phyloP scores from a whole-genome alignment of 2,113 vertebrate genomes.

The Bombycilla garrulus region DNA sequence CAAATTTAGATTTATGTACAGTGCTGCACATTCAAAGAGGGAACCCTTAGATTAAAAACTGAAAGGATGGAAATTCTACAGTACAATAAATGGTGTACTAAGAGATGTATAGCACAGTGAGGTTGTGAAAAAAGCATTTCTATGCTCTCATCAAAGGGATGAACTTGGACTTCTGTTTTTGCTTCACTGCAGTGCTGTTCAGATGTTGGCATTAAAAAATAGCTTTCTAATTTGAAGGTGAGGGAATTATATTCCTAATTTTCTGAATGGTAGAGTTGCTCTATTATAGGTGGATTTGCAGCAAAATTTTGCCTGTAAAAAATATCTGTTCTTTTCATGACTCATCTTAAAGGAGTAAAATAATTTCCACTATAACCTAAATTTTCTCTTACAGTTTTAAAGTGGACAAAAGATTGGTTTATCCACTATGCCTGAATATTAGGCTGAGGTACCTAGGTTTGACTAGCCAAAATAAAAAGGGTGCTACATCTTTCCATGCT shows the following conservation, averaged over 20 bases:
- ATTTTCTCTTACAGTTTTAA: background rate
- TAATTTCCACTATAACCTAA: background rate
- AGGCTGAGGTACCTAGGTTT: background rate
- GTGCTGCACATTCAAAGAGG: background rate
- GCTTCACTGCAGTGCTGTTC: background rate
- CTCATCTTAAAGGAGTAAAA: background rate
- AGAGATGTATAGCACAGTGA: background rate
- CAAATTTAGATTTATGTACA: background rate
- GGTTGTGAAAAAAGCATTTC: background rate
- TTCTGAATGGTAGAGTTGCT: background rate
- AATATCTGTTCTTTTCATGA: background rate
- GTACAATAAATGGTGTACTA: background rate
- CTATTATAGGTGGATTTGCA: background rate
- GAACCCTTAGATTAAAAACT: background rate
- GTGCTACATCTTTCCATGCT: background rate
- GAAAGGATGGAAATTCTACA: background rate
- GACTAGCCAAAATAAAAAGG: background rate
- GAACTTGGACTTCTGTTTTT: background rate
- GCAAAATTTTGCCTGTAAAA: background rate
- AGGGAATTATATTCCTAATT: background rate
- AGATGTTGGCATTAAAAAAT: background rate
- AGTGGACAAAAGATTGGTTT: background rate
- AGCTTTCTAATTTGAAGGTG: background rate
- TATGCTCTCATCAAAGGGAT: background rate
- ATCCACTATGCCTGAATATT: background rate